phyloP scores from a whole-genome alignment of 2,888 invertebrate species.

The Agonopterix subpropinquella region DNA sequence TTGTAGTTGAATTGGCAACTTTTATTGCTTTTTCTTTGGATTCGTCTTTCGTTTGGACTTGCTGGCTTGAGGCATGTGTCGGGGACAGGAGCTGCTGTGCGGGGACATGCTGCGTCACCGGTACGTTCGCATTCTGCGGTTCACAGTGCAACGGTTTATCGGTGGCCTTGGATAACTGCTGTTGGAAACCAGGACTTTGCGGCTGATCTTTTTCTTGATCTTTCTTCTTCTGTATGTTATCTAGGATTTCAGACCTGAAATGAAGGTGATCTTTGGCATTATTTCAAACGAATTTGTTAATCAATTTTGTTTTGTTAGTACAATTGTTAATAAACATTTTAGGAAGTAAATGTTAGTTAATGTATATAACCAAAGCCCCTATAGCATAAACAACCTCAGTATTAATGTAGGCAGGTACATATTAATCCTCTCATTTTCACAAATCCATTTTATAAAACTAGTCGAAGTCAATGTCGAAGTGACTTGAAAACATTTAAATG shows the following conservation, averaged over 20 bases:
- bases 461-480: too few species aligned
- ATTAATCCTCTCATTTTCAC: too few species aligned
- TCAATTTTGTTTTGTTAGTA: too few species aligned
- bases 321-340: too few species aligned
- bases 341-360: too few species aligned
- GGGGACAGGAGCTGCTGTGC: conserved; percentile 55
- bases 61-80: conserved; percentile 37
- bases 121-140: conserved; percentile 35
- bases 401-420: too few species aligned
- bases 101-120: conserved; percentile 59
- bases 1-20: conserved; percentile 63
- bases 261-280: conserved; percentile 9
- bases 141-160: conserved; percentile 45
- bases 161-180: conserved; percentile 34
- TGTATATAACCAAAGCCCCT: too few species aligned
- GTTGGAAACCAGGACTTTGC: conserved; percentile 45
- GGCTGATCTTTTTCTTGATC: conserved; percentile 57
- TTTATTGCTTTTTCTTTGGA: conserved; percentile 61
- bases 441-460: too few species aligned
- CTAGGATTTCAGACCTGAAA: conserved; percentile 78
- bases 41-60: conserved; percentile 50
- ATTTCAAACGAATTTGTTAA: background rate
- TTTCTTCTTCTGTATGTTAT: conserved; percentile 74
- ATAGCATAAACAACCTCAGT: too few species aligned
- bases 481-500: too few species aligned